phyloP scores from a whole-genome alignment of 2,113 vertebrate genomes.

The Apeltes quadracus region DNA sequence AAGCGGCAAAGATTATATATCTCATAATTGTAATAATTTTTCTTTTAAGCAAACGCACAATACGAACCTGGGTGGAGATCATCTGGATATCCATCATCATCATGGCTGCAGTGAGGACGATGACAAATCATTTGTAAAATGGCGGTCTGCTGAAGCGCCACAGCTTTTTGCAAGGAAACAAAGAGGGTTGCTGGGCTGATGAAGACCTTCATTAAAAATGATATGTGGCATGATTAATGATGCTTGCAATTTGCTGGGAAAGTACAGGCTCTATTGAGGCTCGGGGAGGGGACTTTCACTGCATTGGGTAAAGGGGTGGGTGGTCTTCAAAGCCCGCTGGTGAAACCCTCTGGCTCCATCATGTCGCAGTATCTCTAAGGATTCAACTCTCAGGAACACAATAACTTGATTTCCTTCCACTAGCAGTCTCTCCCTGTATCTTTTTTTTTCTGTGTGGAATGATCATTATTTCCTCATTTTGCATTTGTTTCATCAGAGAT shows the following conservation, averaged over 20 bases:
- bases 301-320: conserved; percentile 57
- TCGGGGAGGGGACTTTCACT: conserved; percentile 48
- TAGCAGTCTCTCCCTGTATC: conserved; percentile 50
- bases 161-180: conserved; percentile 65
- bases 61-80: not conserved
- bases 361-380: conserved; percentile 54
- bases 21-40: conserved; percentile 11
- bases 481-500: conserved; percentile 79
- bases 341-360: conserved; percentile 49
- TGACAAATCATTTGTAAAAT: conserved; percentile 38
- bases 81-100: conserved; percentile 1
- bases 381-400: conserved; percentile 47
- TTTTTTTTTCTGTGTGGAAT: conserved; percentile 32
- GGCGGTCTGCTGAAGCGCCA: conserved; percentile 42
- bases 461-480: conserved; percentile 80
- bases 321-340: conserved; percentile 54
- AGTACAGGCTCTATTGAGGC: conserved; percentile 49
- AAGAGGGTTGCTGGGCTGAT: conserved; percentile 45
- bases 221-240: conserved; percentile 80
- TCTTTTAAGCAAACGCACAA: conserved; percentile 18
- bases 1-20: conserved; percentile 16
- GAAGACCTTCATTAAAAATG: conserved; percentile 76
- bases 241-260: conserved; percentile 66
- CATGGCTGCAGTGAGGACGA: conserved; percentile 22
- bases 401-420: conserved; percentile 65